Evolutionary conservation across 2,113 vertebrate genomes (phyloP).

Genomic region (Balaeniceps rex): DNA sequence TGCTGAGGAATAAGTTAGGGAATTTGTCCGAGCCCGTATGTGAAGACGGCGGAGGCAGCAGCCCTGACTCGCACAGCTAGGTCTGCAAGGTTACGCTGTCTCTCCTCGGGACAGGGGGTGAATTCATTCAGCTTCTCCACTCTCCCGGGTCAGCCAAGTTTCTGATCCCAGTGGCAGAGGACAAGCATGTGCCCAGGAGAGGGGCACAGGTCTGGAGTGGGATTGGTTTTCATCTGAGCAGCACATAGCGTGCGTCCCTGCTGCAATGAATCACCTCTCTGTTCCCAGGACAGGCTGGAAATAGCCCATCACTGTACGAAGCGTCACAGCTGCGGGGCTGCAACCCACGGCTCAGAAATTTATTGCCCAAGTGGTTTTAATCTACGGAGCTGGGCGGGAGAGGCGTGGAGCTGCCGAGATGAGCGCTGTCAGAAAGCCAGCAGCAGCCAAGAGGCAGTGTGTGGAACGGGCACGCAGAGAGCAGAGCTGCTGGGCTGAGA

Average conservation of each 20-base stretch:
- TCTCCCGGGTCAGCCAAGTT: not conserved
- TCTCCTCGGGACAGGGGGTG: not conserved
- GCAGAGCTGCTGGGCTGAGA: not conserved
- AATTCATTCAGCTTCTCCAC: constrained; percentile 42
- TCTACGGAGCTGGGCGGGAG: not conserved
- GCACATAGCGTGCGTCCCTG: constrained; percentile 53
- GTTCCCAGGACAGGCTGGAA: constrained; percentile 52
- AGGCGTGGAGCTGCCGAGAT: not conserved
- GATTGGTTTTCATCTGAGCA: constrained; percentile 68
- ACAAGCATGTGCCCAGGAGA: not conserved
- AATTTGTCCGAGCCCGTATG: fast-evolving
- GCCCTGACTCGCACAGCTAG: fast-evolving
- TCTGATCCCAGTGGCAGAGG: not conserved
- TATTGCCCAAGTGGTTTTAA: not conserved
- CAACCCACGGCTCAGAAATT: not conserved
- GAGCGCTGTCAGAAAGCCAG: not conserved
- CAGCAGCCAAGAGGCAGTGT: not conserved
- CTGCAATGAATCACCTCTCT: constrained; percentile 25
- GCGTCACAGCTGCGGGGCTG: not conserved
- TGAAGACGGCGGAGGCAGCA: not conserved
- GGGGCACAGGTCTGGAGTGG: not conserved
- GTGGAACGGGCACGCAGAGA: not conserved
- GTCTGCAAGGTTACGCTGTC: not conserved
- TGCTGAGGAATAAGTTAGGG: not conserved
- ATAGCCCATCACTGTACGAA: constrained; percentile 35